Evolutionary conservation across 2,888 invertebrate species (phyloP), one percentile per base, ranked within the genome.

Genomic region (Nomada flava): DNA sequence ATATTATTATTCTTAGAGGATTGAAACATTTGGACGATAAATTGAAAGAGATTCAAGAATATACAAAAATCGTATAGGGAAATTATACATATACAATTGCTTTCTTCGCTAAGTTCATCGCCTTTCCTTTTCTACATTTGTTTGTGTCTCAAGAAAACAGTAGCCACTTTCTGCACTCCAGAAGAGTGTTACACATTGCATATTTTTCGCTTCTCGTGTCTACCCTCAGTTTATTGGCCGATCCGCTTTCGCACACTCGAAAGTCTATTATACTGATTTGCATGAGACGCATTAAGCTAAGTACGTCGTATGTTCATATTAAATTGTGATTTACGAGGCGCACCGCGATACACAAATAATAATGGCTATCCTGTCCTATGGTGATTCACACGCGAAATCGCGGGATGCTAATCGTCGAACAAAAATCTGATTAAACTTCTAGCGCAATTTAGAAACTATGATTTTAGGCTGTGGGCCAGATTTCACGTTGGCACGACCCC

Each of bases 251-350:
- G 36, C 42, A 75, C 64, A 59, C 83, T 63, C 47, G 76, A 79
- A 76, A 69, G 59, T 79, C 65, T 64, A 80, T 85, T 85, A 80
- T 71, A 62, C 44, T 60, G 76, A 74, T 62, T 84, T 73, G 57
- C 70, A 72, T 70, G 67, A 67, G 50, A 26, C 69, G 57, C 26
- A 67, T 76, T 75, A 65, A 68, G 59, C 55, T 75, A 74, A 59
- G 42, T 53, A 47, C 80, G 76, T 70, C 57, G 50, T 29, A 57
- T 44, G 65, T 64, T 74, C 60, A 26, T 67, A 64, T 73, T 65
- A 79, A 55, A 50, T 59, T 55, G 57, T 72, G 81, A 79, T 77
- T 83, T 75, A 77, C 59, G 74, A 20, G 64, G 55, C 53, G 60
- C 67, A n/a, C 69, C 63, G 26, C 26, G 55, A 23, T 42, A 44